Evolutionary conservation across 2,888 invertebrate species (phyloP).

Genomic region (Phasia obesa): DNA sequence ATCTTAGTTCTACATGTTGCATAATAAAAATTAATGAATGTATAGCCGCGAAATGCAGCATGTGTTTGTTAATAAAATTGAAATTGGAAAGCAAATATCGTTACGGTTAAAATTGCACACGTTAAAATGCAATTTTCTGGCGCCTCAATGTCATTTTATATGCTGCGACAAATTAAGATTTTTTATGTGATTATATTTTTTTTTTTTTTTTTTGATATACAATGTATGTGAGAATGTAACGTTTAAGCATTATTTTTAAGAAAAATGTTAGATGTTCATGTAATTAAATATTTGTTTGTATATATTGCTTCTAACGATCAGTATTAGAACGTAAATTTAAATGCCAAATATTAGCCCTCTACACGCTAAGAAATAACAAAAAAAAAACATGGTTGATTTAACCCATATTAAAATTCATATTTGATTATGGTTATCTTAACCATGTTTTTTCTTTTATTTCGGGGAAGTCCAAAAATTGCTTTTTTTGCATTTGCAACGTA

Average conservation of each 20-base stretch:
- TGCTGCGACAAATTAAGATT: conserved; percentile 15
- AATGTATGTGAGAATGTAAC: not conserved
- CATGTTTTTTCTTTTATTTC: no score
- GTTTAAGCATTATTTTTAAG: not conserved
- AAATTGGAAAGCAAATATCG: conserved; percentile 65
- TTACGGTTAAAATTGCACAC: conserved; percentile 60
- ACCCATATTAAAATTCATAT: no score
- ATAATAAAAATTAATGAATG: not conserved
- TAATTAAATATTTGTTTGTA: not conserved
- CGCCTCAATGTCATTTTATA: conserved; percentile 61
- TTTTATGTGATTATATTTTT: not conserved
- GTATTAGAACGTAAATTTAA: no score
- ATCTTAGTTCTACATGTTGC: conserved; percentile 16
- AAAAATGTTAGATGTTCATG: not conserved
- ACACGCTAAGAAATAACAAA: no score
- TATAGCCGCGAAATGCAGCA: conserved; percentile 41
- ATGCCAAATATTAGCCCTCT: no score
- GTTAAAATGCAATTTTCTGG: conserved; percentile 66
- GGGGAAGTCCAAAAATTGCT: no score
- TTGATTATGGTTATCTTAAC: no score
- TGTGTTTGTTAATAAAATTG: conserved; percentile 66
- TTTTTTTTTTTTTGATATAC: not conserved
- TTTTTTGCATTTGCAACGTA: no score
- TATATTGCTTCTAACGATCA: no score
- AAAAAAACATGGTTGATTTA: no score